Base-by-base conservation (phyloP, 2,888 invertebrate genomes). In the Orthonychiurus folsomi region DNA sequence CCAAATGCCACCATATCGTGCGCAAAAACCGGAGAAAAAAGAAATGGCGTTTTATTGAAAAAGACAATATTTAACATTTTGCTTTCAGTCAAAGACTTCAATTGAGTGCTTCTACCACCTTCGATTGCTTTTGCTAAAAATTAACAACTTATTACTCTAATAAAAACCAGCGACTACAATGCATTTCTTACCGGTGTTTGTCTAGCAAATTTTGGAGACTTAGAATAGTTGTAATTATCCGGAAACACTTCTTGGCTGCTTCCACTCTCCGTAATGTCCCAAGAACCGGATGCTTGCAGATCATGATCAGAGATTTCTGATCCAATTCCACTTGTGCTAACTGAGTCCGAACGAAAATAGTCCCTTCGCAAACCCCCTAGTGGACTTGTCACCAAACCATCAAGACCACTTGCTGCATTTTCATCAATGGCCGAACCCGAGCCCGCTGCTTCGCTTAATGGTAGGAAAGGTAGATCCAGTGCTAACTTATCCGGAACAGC, bases 241-340 rank as follows among this genome's bases (percentile, higher is more conserved):
- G 69, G 65, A 55, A 69, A 69, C 21, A 69, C 69, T 28, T 69
- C 69, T 48, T 54, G 64, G 23, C 21, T 53, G 50, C 47, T 61
- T 20, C 62, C 66, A 20, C 63, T 65, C 47, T 67, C 67, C 18
- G 56, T 60, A 60, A 65, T 63, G 23, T 67, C 67, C 67, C 67
- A 67, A 18, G 65, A 65, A 21, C 67, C 67, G 15, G 67, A 67
- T 23, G 69, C 68, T 50, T 66, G 69, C 62, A 69, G 64, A 60
- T 69, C 69, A 65, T 67, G 64, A 52, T 75, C 75, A 5, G 74
- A 74, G 28, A 74, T 71, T 62, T 75, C 75, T 23, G 74, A 75
- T 12, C 75, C 75, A 24, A 75, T 66, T 5, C 75, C 75, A 63
- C 73, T 74, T 25, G 75, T 75, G 50, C 74, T 74, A 18, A 74